Evolutionary conservation across 2,113 vertebrate genomes (phyloP), one percentile per base, ranked within the genome.

Genomic region (Haliaeetus leucogaster): DNA sequence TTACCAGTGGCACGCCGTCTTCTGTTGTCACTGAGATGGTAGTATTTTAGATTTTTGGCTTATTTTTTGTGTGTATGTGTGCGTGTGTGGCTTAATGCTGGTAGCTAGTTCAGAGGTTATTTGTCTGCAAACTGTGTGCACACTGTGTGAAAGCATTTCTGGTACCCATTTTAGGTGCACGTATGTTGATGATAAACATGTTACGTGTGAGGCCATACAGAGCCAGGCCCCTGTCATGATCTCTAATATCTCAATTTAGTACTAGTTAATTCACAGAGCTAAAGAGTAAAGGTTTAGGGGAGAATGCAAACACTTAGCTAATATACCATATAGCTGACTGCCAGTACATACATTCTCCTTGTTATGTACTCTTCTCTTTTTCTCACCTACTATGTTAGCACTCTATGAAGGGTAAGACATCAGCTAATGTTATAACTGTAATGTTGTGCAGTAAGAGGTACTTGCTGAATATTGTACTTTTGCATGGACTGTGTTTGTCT

Each of bases 1-100:
- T 74, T 62, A 55, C 18, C 26, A 34, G 56, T 23, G 36, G 8
- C 16, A 38, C 0, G 0, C 26, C 11, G 27, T 81, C 16, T 52
- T 53, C 55, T 62, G 3, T 23, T 62, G 27, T 43, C 27, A 42
- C 56, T 5, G 20, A 82, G 30, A 19, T 34, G 21, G 36, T 59
- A 32, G 7, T 29, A 32, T n/a, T 88, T 53, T 26, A 42, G n/a
- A 34, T 30, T 66, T 83, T 29, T 34, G 14, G 22, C 59, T 76
- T 62, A 17, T 32, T 47, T 30, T 50, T 8, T 32, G 10, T 55
- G 2, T 34, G 8, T 76, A 10, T 43, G 12, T 30, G 14, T 16
- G 36, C 3, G 1, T 1, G 12, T 6, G 2, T 48, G 29, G 19
- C n/a, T 58, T 45, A 34, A 55, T 36, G 43, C 14, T 66, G 27